Evolutionary conservation across 2,888 invertebrate species (phyloP), one percentile per base, ranked within the genome.

Genomic region (Ceraclea dissimilis): DNA sequence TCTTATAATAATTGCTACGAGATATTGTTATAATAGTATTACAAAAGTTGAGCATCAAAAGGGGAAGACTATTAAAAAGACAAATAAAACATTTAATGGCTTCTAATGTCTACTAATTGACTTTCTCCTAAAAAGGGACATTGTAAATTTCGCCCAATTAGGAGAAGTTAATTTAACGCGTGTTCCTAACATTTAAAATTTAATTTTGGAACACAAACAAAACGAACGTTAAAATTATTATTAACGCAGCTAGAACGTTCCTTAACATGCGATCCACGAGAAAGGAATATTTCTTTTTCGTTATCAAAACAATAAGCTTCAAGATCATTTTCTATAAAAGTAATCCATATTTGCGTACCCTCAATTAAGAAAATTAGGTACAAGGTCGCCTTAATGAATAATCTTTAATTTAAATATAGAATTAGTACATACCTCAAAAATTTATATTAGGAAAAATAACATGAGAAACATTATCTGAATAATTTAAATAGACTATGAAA

Each of bases 131-230:
- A 47, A 20, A 47, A 47, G 47, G 19, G 47, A 18, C 47, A 18
- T 47, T 19, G 47, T 8, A 19, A 47, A 47, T 22, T 21, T 22
- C 11, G 16, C 8, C 49, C 49, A 49, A 49, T 49, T 49, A 49
- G 49, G 19, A 49, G 49, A 49, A 17, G 49, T 26, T 49, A 49
- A 49, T 19, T 49, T 49, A 49, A 49, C 26, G 49, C 21, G 49
- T 19, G 49, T 26, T 49, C 26, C 39, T 13, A 39, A 16, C 39
- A 16, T 22, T 26, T 17, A 49, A 49, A 49, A n/a, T 49, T 49
- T 49, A 26, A 49, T 22, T 49, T 49, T 22, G 8, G 49, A 49
- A 49, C 20, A 26, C 39, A n/a, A 39, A 13, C 39, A 39, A 39
- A 39, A 39, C 39, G 16, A 39, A 39, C 8, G 39, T n/a, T 39